Evolutionary conservation across 2,888 invertebrate genomes (phyloP), one percentile per base, ranked within the genome.

Genomic region (Phortica okadai): DNA sequence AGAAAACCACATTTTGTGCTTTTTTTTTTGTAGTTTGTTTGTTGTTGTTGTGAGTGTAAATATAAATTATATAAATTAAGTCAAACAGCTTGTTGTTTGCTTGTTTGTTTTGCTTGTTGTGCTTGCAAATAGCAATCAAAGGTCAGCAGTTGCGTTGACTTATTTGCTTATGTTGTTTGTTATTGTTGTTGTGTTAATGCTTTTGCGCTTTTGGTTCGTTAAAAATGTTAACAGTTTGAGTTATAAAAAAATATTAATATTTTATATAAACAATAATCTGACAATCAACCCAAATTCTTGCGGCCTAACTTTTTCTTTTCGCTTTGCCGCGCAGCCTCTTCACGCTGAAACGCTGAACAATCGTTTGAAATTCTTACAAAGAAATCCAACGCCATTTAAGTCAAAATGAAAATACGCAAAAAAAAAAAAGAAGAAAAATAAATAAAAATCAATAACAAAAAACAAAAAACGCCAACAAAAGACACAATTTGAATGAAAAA

Each of bases 331-430:
- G 21, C 11, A 25, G 14, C 33, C 14, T 25, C n/a, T 66, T 11
- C 16, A 21, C 66, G n/a, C 42, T 66, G 66, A 66, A 41, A 16
- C 14, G 33, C 64, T 11, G 33, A 66, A 6, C 70, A 54, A 59
- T 8, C n/a, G 59, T 16, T 66, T 72, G 75, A 80, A 73, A 82
- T 82, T 84, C 82, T 83, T 86, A 78, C 1, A 82, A 78, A 79
- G 82, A 81, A 82, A 84, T 82, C 79, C 80, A 83, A 81, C 80
- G 83, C 77, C 81, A 78, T 76, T 78, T 44, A 72, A 58, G 74
- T 74, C 75, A 67, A 45, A 81, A 77, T 73, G 76, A 50, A 69
- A 50, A 56, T 33, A 74, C 33, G 25, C 64, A 66, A 25, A 70
- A 45, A 74, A 70, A 45, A 74, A 64, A 58, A 74, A 41, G 54